Evolutionary conservation across 23 tunicate species (phyloP).

Genomic region (Trididemnum nubilum): DNA sequence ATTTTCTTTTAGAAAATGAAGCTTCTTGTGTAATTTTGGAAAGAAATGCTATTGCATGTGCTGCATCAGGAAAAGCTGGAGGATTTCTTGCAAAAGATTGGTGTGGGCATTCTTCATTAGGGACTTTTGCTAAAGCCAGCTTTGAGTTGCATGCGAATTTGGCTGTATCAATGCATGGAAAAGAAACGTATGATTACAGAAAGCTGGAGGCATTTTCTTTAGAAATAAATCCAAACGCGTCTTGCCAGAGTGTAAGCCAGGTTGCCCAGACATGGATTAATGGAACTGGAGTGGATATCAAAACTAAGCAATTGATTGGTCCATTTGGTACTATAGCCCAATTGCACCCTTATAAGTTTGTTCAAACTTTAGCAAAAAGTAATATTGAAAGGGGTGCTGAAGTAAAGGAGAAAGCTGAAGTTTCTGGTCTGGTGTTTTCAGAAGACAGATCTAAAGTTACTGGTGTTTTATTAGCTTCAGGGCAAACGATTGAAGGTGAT

Average conservation of each 20-base stretch:
- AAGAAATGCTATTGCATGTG: conserved; percentile 48
- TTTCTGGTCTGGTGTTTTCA: not conserved
- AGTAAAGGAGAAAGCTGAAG: conserved; percentile 36
- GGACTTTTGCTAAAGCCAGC: conserved; percentile 48
- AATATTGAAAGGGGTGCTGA: conserved; percentile 25
- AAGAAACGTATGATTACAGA: conserved; percentile 58
- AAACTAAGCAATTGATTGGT: conserved; percentile 35
- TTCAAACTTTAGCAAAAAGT: conserved; percentile 21
- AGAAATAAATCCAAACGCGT: not conserved
- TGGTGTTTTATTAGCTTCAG: conserved; percentile 27
- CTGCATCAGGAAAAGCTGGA: conserved; percentile 91
- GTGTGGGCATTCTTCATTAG: conserved; percentile 37
- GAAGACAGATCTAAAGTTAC: not conserved
- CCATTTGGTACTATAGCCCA: conserved; percentile 46
- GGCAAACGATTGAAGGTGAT: conserved; percentile 37
- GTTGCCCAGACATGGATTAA: conserved; percentile 37
- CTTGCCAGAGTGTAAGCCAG: not conserved
- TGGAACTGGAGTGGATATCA: conserved; percentile 39
- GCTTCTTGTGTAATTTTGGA: conserved; percentile 45
- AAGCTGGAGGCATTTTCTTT: conserved; percentile 38
- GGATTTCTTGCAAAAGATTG: conserved; percentile 85
- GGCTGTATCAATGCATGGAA: conserved; percentile 48
- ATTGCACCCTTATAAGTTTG: conserved; percentile 71
- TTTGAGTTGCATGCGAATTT: conserved; percentile 46
- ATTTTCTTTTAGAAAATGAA: conserved; percentile 53